phyloP scores from a whole-genome alignment of 2,888 invertebrate species.

The Geophilus truncorum region DNA sequence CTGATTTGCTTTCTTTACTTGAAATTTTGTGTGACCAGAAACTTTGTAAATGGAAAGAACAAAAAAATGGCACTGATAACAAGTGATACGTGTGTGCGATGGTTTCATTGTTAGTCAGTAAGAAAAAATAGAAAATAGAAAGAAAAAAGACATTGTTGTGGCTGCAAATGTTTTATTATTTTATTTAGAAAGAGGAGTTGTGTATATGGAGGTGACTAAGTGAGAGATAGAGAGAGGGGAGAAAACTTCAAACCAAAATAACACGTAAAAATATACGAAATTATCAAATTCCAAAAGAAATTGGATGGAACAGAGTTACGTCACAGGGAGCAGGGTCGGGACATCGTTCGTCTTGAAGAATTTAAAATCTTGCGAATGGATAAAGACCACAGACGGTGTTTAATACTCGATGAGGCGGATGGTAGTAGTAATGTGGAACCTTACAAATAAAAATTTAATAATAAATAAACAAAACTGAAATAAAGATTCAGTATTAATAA shows the following conservation, averaged over 20 bases:
- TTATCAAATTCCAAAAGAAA: background rate
- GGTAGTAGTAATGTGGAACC: background rate
- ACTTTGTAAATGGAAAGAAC: background rate
- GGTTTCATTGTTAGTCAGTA: background rate
- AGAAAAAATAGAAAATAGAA: background rate
- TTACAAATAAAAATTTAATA: background rate
- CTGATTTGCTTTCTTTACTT: background rate
- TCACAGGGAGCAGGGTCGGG: background rate
- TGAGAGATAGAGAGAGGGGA: background rate
- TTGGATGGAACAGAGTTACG: background rate
- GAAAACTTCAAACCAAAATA: background rate
- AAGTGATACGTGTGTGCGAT: background rate
- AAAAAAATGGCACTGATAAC: background rate
- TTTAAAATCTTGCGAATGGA: background rate
- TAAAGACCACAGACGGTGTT: background rate
- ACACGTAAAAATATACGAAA: background rate
- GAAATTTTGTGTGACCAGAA: background rate
- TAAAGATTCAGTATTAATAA: background rate
- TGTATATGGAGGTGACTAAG: background rate
- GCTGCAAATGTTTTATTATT: background rate
- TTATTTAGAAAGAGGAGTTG: background rate
- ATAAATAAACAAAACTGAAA: background rate
- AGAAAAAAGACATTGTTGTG: background rate
- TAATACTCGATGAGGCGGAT: background rate
- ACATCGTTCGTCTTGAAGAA: background rate